A percentile compares a stretch with the other conserved stretches of the same genome.
Conservation (phyloP, 2,113 vertebrate genomes). For the Callaeas wilsoni region DNA sequence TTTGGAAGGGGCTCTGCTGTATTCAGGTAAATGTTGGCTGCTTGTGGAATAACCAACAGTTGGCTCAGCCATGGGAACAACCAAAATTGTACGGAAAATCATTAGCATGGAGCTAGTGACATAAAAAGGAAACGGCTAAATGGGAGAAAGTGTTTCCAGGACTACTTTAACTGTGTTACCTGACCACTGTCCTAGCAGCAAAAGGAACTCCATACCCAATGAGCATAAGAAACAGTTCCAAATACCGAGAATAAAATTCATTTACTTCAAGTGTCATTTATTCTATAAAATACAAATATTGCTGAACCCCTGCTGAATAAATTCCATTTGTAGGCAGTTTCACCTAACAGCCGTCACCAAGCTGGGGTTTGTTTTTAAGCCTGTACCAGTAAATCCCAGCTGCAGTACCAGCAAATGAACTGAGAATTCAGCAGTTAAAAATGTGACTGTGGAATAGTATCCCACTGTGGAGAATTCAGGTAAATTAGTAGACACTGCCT, state of each 20-base stretch:
- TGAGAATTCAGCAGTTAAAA: not conserved
- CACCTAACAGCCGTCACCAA: not conserved
- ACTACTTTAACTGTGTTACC: not conserved
- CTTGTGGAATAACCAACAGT: not conserved
- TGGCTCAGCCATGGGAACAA: not conserved
- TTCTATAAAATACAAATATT: not conserved
- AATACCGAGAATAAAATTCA: not conserved
- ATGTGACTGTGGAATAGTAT: rapidly evolving
- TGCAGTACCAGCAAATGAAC: not conserved
- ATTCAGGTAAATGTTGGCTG: not conserved
- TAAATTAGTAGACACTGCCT: not conserved
- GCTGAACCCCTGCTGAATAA: not conserved
- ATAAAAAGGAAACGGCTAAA: not conserved
- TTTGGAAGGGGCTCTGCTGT: not conserved
- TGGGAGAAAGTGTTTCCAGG: not conserved
- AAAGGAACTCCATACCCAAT: not conserved
- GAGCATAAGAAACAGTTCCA: not conserved
- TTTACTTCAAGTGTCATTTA: not conserved
- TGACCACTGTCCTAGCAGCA: not conserved
- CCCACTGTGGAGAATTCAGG: not conserved
- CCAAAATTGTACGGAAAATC: rapidly evolving
- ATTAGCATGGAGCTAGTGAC: not conserved
- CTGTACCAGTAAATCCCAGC: not conserved
- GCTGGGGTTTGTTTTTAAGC: not conserved
- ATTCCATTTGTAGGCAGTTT: not conserved